Base-by-base conservation (phyloP, 2,888 invertebrate species). In the Hydrotaea cyrtoneurina region DNA sequence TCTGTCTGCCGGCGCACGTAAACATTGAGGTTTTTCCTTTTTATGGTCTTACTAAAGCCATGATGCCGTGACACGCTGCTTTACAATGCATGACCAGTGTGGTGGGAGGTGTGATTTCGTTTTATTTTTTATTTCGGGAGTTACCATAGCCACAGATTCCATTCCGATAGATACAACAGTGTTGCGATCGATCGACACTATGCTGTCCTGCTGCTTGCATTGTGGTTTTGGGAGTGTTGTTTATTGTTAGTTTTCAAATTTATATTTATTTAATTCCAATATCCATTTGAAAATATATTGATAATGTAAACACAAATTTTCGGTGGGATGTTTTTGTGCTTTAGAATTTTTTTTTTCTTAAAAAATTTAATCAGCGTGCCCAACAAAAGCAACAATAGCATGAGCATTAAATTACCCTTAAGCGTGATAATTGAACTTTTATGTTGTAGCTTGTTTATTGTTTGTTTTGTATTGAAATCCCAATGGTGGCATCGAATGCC, bases 101-200 rank as follows among this genome's bases (percentile, higher is more conserved):
- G 23, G 72, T 17, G 50, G 81, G 78, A 85, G 84, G 84, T 85
- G 84, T 85, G 84, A 85, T n/a, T n/a, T n/a, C n/a, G n/a, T n/a
- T n/a, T n/a, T n/a, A 81, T 85, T 72, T 78, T 84, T 80, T 39
- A 75, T 84, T 84, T 71, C 73, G 75, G 19, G 31, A 72, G 26
- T 57, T 75, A 46, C 72, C 17, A 72, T 62, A 26, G 31, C 62
- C 31, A 31, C 8, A 15, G 13, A 59, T 4, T 59, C 59, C 17
- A 17, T 15, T 19, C 43, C 3, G 39, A 19, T 43, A 19, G 80
- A 75, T 78, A 75, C 73, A 21, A 75, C 73, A 21, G 31, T 66
- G 19, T 78, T 19, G 62, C 62, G 21, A 2, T 77, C 55, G 15
- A 0, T 76, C 21, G 15, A 55, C 11, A 21, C 36, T n/a, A 11